Evolutionary conservation across 2,113 vertebrate genomes (phyloP), one percentile per base, ranked within the genome.

Genomic region (Enhydra lutris): DNA sequence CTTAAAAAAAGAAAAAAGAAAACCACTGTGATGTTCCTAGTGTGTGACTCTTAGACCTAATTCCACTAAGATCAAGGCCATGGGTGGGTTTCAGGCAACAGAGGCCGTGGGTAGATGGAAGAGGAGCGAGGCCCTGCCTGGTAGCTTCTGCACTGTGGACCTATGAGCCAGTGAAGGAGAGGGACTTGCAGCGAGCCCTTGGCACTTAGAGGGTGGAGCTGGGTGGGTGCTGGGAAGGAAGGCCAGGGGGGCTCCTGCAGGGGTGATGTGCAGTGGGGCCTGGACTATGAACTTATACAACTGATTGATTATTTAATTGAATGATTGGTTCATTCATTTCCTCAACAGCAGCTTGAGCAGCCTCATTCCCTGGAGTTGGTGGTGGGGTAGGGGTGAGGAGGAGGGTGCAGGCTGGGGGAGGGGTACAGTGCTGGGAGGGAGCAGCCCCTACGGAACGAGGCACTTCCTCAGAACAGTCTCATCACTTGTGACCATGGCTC

Each of bases 381-480:
- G 52, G 3, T 2, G 4, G 29, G 50, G 29, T 13, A 13, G 36
- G 47, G 52, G 52, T 12, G 55, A 36, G 57, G 84, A 26, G 91
- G 92, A 52, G 34, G 29, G 5, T 13, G 67, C 45, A 24, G 74
- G 7, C 61, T 20, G 21, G 36, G 65, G 57, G 50, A 23, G 11
- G 24, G 73, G 31, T 3, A 24, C 52, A 39, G 89, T 39, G 14
- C 83, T n/a, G 36, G 63, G 63, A 57, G 15, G 63, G 61, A 39
- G 45, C 57, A n/a, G 73, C 6, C n/a, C 63, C 39, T 1, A 0
- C 74, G 34, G 15, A 69, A 18, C n/a, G 29, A 14, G 67, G 17
- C 31, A 95, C 96, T 97, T 96, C 97, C 95, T 95, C 2, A 20
- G 96, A 96, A 96, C 65, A 88, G 47, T 29, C 74, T 34, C 7